These are phyloP conservation scores for Aphelinus atriplicis DNA, from an alignment of 1,140 invertebrate genomes.

Conservation along the genomic window DNA sequence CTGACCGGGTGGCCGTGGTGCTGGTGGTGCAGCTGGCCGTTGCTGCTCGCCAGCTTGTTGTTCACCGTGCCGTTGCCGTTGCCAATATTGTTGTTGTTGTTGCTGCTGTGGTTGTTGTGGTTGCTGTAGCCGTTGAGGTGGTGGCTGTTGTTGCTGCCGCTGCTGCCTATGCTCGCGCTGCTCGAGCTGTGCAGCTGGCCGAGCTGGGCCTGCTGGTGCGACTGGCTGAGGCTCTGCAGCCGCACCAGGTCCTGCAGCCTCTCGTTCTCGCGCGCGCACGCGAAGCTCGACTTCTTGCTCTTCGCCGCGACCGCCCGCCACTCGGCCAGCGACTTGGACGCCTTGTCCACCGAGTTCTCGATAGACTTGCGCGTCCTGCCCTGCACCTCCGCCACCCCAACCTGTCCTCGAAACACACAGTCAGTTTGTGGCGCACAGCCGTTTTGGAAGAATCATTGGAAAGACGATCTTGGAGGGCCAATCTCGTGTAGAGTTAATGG, in stretches of 20 bases:
- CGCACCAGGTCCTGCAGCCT: slow-evolving; percentile 79
- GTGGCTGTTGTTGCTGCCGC: not conserved
- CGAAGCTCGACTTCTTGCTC: slow-evolving; percentile 85
- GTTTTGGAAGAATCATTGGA: no score
- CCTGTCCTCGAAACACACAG: slow-evolving; percentile 38
- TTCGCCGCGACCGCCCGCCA: slow-evolving; percentile 87
- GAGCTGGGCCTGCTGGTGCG: slow-evolving; percentile 57
- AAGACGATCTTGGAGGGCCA: no score
- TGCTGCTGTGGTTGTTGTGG: no score
- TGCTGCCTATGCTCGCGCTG: slow-evolving; percentile 8
- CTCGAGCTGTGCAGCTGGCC: slow-evolving; percentile 45
- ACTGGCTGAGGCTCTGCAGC: slow-evolving; percentile 59
- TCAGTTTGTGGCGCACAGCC: no score
- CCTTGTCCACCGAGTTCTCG: slow-evolving; percentile 88
- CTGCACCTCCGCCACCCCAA: slow-evolving; percentile 71
- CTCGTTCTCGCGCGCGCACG: slow-evolving; percentile 86
- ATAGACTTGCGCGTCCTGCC: slow-evolving; percentile 75
- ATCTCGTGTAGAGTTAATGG: no score
- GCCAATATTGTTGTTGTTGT: no score
- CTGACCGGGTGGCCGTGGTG: slow-evolving; percentile 60
- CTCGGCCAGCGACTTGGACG: slow-evolving; percentile 82
- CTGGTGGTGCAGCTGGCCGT: slow-evolving; percentile 43
- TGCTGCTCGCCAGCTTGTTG: slow-evolving; percentile 53
- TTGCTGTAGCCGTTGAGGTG: no score
- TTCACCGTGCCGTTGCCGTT: slow-evolving; percentile 20